Conservation (phyloP, 1,140 invertebrate species). For the Branchinecta lynchi region DNA sequence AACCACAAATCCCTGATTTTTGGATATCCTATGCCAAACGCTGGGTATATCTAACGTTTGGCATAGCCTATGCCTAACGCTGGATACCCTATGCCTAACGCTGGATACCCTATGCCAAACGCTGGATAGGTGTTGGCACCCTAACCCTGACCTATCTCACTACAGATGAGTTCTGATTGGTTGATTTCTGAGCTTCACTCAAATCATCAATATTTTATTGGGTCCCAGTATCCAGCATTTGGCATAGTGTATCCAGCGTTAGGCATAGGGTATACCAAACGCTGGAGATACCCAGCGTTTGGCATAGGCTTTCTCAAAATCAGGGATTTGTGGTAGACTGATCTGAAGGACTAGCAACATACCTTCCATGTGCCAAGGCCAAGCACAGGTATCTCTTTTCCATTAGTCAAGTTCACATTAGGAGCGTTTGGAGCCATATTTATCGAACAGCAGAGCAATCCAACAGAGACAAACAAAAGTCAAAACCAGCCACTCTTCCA, state of each 20-base stretch:
- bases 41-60: too few relatives aligned
- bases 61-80: too few relatives aligned
- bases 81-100: neutral
- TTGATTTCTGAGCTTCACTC: too few relatives aligned
- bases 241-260: neutral
- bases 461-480: too few relatives aligned
- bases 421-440: conserved; percentile 16
- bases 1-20: too few relatives aligned
- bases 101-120: neutral
- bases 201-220: neutral
- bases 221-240: too few relatives aligned
- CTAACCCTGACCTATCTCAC: too few relatives aligned
- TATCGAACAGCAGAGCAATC: neutral
- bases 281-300: neutral
- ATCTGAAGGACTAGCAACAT: conserved; percentile 23
- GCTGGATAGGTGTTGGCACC: too few relatives aligned
- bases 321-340: neutral
- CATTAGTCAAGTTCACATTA: conserved; percentile 28
- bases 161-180: too few relatives aligned
- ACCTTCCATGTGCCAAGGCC: conserved; percentile 39
- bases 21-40: too few relatives aligned
- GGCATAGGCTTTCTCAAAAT: neutral
- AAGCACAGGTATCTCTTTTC: conserved; percentile 32
- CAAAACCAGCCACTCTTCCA: too few relatives aligned
- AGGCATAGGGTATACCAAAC: neutral